Evolutionary conservation across 2,888 invertebrate genomes (phyloP).

Genomic region (Taphrorychus bicolor): DNA sequence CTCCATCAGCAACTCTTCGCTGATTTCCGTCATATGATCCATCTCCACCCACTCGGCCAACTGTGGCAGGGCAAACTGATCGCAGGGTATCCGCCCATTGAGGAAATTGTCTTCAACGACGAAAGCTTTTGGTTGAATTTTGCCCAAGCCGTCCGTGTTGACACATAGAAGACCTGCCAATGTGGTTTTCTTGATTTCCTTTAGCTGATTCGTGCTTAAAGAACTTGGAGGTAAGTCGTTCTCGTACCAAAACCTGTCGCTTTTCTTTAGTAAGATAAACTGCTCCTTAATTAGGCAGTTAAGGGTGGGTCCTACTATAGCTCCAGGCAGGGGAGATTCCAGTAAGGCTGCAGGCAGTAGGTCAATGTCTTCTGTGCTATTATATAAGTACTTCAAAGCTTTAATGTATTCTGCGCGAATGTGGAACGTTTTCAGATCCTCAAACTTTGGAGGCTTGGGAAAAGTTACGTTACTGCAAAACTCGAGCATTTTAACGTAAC

Average conservation of each 20-base stretch:
- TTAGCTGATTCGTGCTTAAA: constrained; percentile 76
- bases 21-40: constrained; percentile 70
- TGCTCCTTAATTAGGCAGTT: constrained; percentile 86
- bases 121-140: constrained; percentile 86
- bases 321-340: constrained; percentile 77
- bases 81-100: constrained; percentile 78
- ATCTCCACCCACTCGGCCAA: constrained; percentile 75
- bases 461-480: constrained; percentile 65
- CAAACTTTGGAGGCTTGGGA: constrained; percentile 49
- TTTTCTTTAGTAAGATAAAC: constrained; percentile 80
- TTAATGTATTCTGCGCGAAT: constrained; percentile 67
- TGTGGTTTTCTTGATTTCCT: constrained; percentile 80
- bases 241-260: constrained; percentile 96
- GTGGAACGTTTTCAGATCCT: constrained; percentile 66
- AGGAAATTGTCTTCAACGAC: constrained; percentile 85
- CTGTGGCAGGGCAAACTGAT: constrained; percentile 73
- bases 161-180: constrained; percentile 82
- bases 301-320: constrained; percentile 86
- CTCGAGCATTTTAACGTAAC: constrained; percentile 73
- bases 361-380: constrained; percentile 80
- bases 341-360: constrained; percentile 83
- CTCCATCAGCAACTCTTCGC: constrained; percentile 73
- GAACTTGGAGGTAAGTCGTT: constrained; percentile 91
- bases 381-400: constrained; percentile 72
- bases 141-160: constrained; percentile 71